Conservation (phyloP, 2,888 invertebrate genomes). For the Thyatira batis region DNA sequence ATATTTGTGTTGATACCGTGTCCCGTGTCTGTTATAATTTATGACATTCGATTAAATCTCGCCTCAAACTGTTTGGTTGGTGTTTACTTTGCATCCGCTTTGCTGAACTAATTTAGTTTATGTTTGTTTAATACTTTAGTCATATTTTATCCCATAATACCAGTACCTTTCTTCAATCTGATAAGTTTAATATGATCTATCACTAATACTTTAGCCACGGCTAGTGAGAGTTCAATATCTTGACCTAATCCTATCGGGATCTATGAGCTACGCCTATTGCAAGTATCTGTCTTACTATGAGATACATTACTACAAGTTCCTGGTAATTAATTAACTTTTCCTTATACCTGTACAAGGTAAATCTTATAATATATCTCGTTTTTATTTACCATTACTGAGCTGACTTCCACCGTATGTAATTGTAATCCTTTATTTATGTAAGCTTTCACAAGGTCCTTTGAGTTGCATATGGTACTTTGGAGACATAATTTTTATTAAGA, state of each 20-base stretch:
- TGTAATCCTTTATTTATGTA: too few relatives aligned
- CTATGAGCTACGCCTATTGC: conserved; percentile 21
- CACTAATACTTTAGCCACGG: not conserved
- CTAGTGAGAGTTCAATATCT: conserved; percentile 13
- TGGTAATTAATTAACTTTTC: not conserved
- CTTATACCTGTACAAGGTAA: not conserved
- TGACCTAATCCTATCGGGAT: conserved; percentile 35
- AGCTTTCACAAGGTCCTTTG: too few relatives aligned
- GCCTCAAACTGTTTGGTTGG: not conserved
- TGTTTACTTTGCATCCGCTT: not conserved
- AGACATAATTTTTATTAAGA: too few relatives aligned
- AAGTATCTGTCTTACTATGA: conserved; percentile 4
- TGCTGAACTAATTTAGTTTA: not conserved
- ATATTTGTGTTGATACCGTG: not conserved
- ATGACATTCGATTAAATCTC: not conserved
- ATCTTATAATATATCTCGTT: not conserved
- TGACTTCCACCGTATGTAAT: too few relatives aligned
- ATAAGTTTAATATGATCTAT: not conserved
- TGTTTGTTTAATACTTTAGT: not conserved
- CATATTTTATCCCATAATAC: not conserved
- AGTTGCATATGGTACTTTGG: too few relatives aligned
- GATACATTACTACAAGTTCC: not conserved
- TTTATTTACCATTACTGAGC: not conserved
- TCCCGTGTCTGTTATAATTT: not conserved
- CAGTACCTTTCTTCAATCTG: not conserved